Evolutionary conservation across 2,888 invertebrate species (phyloP).

Genomic region (Ichneumoninae sp.): DNA sequence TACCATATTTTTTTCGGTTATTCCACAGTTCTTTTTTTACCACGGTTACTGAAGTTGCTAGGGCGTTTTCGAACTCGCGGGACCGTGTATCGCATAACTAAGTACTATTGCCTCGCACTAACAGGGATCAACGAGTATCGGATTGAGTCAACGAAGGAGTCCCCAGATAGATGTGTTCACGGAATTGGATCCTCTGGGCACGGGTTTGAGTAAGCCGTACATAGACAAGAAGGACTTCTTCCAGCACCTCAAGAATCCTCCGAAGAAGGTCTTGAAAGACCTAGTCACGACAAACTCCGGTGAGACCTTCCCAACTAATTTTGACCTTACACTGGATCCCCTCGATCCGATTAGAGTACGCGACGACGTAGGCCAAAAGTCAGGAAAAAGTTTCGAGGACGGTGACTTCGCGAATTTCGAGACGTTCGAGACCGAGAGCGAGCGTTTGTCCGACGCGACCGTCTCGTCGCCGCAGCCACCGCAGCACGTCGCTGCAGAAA

Average conservation of each 20-base stretch:
- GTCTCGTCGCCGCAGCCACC: slow-evolving; percentile 46
- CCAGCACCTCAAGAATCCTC: slow-evolving; percentile 97
- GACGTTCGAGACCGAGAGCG: slow-evolving; percentile 72
- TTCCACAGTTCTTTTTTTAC: too few relatives aligned
- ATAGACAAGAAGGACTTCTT: slow-evolving; percentile 98
- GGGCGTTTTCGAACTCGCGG: not conserved
- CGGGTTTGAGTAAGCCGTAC: slow-evolving; percentile 95
- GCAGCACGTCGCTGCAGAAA: slow-evolving; percentile 47
- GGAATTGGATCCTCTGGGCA: slow-evolving; percentile 96
- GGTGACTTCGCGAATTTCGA: slow-evolving; percentile 83
- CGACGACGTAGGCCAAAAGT: slow-evolving; percentile 83
- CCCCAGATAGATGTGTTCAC: slow-evolving; percentile 92
- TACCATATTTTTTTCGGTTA: too few relatives aligned
- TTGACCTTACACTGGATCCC: slow-evolving; percentile 75
- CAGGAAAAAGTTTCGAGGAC: slow-evolving; percentile 88
- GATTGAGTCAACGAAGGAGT: slow-evolving; percentile 75
- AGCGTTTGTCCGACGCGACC: slow-evolving; percentile 11
- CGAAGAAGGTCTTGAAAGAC: slow-evolving; percentile 96
- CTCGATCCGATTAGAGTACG: slow-evolving; percentile 72
- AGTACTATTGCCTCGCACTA: not conserved
- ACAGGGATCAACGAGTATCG: slow-evolving; percentile 70
- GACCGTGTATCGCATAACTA: not conserved
- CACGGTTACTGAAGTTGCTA: too few relatives aligned
- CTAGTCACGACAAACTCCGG: slow-evolving; percentile 85
- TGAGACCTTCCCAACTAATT: slow-evolving; percentile 81